Evolutionary conservation across 64 coral and sea anemone genomes (phyloP).

Genomic region (Montipora foliosa): DNA sequence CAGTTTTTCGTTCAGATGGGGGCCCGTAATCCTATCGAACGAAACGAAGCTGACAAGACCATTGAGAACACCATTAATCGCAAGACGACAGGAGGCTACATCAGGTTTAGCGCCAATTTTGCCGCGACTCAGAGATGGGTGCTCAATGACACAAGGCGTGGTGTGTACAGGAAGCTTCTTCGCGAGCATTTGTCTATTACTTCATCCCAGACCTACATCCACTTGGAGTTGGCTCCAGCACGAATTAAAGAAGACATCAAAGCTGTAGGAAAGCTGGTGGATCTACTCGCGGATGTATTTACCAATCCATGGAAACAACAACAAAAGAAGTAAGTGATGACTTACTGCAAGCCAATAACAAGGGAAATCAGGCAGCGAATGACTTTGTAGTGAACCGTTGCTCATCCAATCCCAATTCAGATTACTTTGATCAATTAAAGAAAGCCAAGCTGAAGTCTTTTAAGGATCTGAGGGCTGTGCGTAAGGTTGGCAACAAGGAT

Average conservation of each 20-base stretch:
- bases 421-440: slow-evolving; percentile 68
- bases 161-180: slow-evolving; percentile 31
- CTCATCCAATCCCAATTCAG: slow-evolving; percentile 29
- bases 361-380: slow-evolving; percentile 13
- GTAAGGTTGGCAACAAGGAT: slow-evolving; percentile 59
- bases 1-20: slow-evolving; percentile 40
- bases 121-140: slow-evolving; percentile 15
- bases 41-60: slow-evolving; percentile 22
- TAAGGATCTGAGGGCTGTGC: background rate
- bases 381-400: slow-evolving; percentile 41
- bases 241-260: too few species aligned
- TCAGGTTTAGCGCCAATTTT: slow-evolving; percentile 41
- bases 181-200: slow-evolving; percentile 35
- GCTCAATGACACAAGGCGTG: background rate
- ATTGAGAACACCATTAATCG: background rate
- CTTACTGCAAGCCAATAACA: slow-evolving; percentile 37
- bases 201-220: too few species aligned
- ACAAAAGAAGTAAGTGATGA: slow-evolving; percentile 54
- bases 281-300: too few species aligned
- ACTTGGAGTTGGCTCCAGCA: too few species aligned
- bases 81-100: background rate
- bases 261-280: too few species aligned
- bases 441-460: slow-evolving; percentile 39
- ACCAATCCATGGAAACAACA: background rate
- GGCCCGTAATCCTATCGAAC: slow-evolving; percentile 9